Conservation (phyloP, 2,113 vertebrate genomes). For the Struthio camelus region DNA sequence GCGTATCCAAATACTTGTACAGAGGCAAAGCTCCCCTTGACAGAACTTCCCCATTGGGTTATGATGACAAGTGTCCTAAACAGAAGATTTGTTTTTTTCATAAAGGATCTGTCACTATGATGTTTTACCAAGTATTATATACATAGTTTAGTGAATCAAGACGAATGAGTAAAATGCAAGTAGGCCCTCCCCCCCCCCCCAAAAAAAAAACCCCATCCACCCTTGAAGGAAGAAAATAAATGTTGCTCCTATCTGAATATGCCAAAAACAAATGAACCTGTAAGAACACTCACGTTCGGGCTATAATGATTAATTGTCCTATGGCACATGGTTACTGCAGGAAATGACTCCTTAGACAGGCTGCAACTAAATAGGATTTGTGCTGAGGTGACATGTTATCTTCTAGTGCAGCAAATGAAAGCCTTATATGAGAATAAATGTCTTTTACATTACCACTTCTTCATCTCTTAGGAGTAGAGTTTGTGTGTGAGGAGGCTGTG, state of each 20-base stretch:
- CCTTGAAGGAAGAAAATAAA: neutral
- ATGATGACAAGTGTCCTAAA: neutral
- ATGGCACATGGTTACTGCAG: too few relatives aligned
- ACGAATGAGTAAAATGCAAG: neutral
- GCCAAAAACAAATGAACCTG: neutral
- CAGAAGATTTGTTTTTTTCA: neutral
- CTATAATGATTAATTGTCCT: neutral
- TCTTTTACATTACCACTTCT: neutral
- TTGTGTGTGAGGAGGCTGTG: neutral
- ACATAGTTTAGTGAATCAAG: neutral
- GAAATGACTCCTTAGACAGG: neutral
- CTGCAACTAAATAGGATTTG: neutral
- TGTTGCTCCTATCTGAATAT: neutral
- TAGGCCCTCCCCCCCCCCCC: too few relatives aligned
- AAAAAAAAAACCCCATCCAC: too few relatives aligned
- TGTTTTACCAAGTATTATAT: neutral
- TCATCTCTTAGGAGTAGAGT: neutral
- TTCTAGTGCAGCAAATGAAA: neutral
- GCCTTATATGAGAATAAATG: neutral
- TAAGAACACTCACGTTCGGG: neutral
- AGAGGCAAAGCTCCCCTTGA: neutral
- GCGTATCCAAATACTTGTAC: neutral
- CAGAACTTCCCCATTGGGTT: neutral
- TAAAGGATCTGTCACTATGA: neutral
- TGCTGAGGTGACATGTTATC: accelerated